Base-by-base conservation (phyloP, 2,113 vertebrate species). In the Chloropsis hardwickii region DNA sequence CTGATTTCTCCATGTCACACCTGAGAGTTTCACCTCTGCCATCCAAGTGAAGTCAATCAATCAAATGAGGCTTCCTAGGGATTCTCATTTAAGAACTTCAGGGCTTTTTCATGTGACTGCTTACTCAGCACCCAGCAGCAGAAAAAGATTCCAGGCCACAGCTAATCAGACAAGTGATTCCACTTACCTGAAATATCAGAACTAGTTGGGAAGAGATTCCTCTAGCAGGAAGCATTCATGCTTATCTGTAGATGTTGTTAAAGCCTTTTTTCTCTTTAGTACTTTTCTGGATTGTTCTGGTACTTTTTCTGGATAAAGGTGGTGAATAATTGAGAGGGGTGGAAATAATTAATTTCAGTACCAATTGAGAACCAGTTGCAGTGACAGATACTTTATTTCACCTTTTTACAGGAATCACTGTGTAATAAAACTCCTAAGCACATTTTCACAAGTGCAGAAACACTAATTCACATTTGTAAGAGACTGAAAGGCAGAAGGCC, bases 131-230 rank as follows among this genome's bases (percentile, higher is more conserved):
- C 42, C 79, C 70, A 35, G 7, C 69, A 88, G 78, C 81, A 69
- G 64, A 24, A 58, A 67, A 64, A n/a, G 31, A 56, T 92, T 83
- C 56, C 64, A 56, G 66, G 78, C 60, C 64, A 74, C 48, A 62
- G 81, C 72, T 97, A 53, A 90, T 93, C 71, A 83, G 85, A 81
- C 23, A 84, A 87, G 79, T 82, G 95, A 78, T 93, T 95, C 86
- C 64, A 42, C 61, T 90, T 83, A 83, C 62, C 37, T 80, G 88
- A 58, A 93, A 51, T 80, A 88, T 44, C 76, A 42, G 85, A 92
- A 88, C 67, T 88, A 48, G 93, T 78, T 76, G 78, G 76, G 69
- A 80, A 83, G 42, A 82, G 81, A 90, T 86, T 57, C 40, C 47
- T 83, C 48, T 74, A 74, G 88, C 40, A 92, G 86, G 72, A 95